Percentiles rank a stretch among this genome's conserved stretches.
These are phyloP conservation scores for Penaeus vannamei DNA, from an alignment of 1,140 invertebrate genomes.

Conservation along the genomic window DNA sequence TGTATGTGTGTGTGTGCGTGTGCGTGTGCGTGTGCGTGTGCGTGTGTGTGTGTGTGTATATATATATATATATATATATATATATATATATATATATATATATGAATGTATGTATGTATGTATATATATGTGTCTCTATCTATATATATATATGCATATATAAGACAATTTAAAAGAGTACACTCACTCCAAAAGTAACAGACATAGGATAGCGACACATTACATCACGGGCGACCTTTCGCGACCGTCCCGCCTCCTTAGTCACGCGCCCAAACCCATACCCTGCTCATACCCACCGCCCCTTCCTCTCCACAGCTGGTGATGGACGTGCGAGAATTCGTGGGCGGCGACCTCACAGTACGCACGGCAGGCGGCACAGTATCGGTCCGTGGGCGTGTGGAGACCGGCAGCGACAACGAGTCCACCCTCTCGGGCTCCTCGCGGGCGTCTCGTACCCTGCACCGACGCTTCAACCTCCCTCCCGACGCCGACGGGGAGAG, in stretches of 20 bases:
- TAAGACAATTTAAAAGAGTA: no score
- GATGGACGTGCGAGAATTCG: constrained; percentile 67
- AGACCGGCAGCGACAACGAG: constrained; percentile 29
- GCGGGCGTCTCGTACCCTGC: constrained; percentile 50
- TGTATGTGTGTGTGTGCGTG: no score
- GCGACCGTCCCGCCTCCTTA: no score
- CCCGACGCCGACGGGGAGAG: constrained; percentile 65
- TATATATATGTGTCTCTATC: no score
- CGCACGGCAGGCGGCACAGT: constrained; percentile 66
- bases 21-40: no score
- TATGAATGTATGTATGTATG: no score
- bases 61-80: no score
- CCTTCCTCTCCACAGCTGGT: constrained; percentile 55
- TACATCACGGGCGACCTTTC: not conserved
- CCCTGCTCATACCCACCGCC: not conserved
- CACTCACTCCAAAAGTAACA: no score
- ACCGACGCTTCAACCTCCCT: constrained; percentile 63
- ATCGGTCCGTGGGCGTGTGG: constrained; percentile 63
- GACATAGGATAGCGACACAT: no score
- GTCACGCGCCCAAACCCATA: not conserved
- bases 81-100: no score
- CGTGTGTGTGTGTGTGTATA: no score
- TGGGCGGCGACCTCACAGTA: constrained; percentile 66
- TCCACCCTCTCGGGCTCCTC: constrained; percentile 37
- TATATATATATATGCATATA: no score